Evolutionary conservation across 1,140 invertebrate genomes (phyloP).

Genomic region (Meloidogyne floridensis): DNA sequence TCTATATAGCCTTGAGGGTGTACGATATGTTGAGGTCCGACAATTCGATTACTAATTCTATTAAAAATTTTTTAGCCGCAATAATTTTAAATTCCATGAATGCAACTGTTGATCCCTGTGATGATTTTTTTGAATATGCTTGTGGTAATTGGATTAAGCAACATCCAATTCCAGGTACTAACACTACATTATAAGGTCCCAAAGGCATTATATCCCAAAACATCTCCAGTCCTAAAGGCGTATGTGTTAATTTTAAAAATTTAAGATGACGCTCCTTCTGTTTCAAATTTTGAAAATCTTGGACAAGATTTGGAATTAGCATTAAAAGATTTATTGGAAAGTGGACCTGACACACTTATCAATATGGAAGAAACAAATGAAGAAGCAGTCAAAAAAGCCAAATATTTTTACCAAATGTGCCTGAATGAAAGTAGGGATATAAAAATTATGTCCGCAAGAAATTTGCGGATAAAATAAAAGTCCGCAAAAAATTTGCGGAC

Average conservation of each 20-base stretch:
- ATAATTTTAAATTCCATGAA: constrained; percentile 67
- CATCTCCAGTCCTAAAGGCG: too few relatives aligned
- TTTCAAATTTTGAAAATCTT: constrained; percentile 65
- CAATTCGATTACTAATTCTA: background rate
- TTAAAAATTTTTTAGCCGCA: constrained; percentile 50
- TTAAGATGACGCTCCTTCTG: constrained; percentile 64
- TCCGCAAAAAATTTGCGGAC: too few relatives aligned
- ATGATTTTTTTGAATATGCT: constrained; percentile 71
- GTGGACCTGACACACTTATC: constrained; percentile 38
- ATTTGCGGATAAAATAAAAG: too few relatives aligned
- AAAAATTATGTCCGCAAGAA: background rate
- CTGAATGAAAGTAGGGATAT: constrained; percentile 64
- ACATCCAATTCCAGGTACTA: constrained; percentile 62
- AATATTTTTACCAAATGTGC: constrained; percentile 65
- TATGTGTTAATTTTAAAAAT: background rate
- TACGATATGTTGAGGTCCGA: too few relatives aligned
- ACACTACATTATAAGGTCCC: too few relatives aligned
- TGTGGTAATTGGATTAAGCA: constrained; percentile 70
- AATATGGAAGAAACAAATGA: constrained; percentile 45
- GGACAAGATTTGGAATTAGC: constrained; percentile 64
- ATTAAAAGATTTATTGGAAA: constrained; percentile 59
- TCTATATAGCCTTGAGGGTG: too few relatives aligned
- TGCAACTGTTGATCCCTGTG: constrained; percentile 68
- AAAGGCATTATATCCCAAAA: too few relatives aligned
- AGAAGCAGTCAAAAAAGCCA: constrained; percentile 64